A percentile compares a stretch with the other conserved stretches of the same genome.
phyloP scores from a whole-genome alignment of 2,888 invertebrate genomes.

The Drosophila silvestris region DNA sequence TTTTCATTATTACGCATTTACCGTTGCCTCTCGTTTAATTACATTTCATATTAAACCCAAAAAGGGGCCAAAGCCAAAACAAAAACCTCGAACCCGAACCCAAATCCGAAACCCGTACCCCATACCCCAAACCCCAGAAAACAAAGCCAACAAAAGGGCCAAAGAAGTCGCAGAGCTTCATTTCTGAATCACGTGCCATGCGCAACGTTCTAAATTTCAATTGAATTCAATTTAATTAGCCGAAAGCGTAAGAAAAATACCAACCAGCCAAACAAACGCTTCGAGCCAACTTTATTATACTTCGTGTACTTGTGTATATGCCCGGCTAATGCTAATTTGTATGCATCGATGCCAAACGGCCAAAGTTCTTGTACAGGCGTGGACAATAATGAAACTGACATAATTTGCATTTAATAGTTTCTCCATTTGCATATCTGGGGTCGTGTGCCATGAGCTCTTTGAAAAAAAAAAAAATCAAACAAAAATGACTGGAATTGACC shows the following conservation, averaged over 20 bases:
- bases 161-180: conserved; percentile 38
- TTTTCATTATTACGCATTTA: conserved; percentile 79
- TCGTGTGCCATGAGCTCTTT: conserved; percentile 19
- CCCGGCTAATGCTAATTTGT: conserved; percentile 62
- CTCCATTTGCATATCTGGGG: conserved; percentile 30
- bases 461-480: background rate
- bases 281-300: conserved; percentile 42
- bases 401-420: conserved; percentile 77
- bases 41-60: conserved; percentile 68
- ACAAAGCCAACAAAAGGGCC: conserved; percentile 35
- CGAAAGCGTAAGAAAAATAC: conserved; percentile 73
- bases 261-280: conserved; percentile 28
- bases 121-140: conserved; percentile 4
- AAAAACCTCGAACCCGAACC: conserved; percentile 5
- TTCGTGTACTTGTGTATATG: background rate
- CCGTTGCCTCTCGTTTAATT: conserved; percentile 74
- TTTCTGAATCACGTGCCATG: conserved; percentile 72
- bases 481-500: background rate
- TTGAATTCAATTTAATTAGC: conserved; percentile 80
- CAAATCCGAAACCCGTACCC: background rate
- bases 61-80: conserved; percentile 56
- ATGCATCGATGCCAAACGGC: conserved; percentile 52
- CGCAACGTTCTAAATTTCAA: conserved; percentile 79
- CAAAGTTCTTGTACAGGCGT: conserved; percentile 36
- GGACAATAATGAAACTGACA: conserved; percentile 69